Base-by-base conservation (phyloP, 2,113 vertebrate species). In the Nothobranchius kuhntae region DNA sequence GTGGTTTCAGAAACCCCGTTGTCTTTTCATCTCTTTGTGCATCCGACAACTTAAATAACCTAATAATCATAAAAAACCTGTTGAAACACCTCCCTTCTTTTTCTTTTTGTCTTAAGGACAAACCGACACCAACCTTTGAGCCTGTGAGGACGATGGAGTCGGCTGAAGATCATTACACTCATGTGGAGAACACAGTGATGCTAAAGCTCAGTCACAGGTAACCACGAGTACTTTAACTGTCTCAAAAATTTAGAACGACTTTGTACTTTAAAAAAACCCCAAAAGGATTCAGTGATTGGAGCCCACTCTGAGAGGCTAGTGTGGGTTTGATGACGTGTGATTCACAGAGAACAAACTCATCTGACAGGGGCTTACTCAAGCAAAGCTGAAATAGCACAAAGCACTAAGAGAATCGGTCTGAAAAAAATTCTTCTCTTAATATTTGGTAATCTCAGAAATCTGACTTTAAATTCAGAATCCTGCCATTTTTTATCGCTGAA, bases 141-240 rank as follows among this genome's bases (percentile, higher is more conserved):
- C 62, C 54, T 71, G 57, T 65, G 71, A 53, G 58, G 70, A 85
- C 69, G 55, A 74, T 89, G 84, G 53, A 21, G 62, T 54, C 8
- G 65, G 58, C 72, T 59, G 74, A 81, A 78, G 71, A 67, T 52
- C 45, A 69, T 42, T 10, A 10, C 65, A 15, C 13, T 54, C 72
- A 77, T 66, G 59, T 63, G 75, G 70, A 81, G 78, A 87, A 78
- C 75, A 79, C 61, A 69, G 79, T 90, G 84, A 92, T 81, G 78
- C 53, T 46, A 65, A 67, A 35, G 65, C 66, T 77, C 53, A 64
- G 80, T 30, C 60, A 79, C 75, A 89, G 91, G 91, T 93, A 85
- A 51, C 56, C 15, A 15, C 30, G 35, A 14, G 3, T 59, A 17
- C 15, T 35, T 7, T 45, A 4, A 4, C n/a, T 56, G 30, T 10